Evolutionary conservation across 2,113 vertebrate species (phyloP), one percentile per base, ranked within the genome.

Genomic region (Eclectus roratus): DNA sequence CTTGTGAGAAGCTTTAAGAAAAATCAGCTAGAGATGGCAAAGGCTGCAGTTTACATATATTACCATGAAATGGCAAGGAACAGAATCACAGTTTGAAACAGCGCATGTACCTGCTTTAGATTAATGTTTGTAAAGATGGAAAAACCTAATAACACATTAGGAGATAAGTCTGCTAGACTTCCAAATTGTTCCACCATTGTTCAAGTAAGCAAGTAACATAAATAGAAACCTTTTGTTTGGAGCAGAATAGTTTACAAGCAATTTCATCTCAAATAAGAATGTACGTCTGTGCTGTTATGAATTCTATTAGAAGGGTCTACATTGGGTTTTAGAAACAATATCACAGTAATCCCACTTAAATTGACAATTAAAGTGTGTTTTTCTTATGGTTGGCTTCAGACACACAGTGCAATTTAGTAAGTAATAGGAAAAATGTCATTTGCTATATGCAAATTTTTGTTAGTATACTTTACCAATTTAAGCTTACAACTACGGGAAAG

Each of bases 351-450:
- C 47, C 37, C 50, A 84, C 43, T 96, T 93, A 95, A 93, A 95
- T 76, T 84, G 82, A 86, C 85, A 96, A 96, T 94, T 95, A 93
- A 90, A 93, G 17, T 69, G 39, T 80, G 7, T 74, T 80, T 94
- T 86, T 28, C 82, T 94, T 85, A 53, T 88, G 80, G 14, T 60
- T 96, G 76, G 27, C 17, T 94, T 93, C 85, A 93, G 84, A 96
- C 17, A 65, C 17, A 50, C 20, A 49, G 35, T 79, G 85, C 52
- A 94, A 92, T 94, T 93, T 93, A 68, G 72, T 79, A 90, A 90
- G 64, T 88, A 93, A 95, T 93, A 72, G 56, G 35, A 55, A 85
- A 93, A 88, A 88, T 79, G 55, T 78, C 2, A 3, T 92, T 96
- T 94, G 29, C 55, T 86, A 8, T 86, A 81, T 80, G 64, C 55